Percentiles rank a stretch among this genome's conserved stretches.
phyloP scores from a whole-genome alignment of 2,888 invertebrate species.

The Drosophila suboccidentalis region DNA sequence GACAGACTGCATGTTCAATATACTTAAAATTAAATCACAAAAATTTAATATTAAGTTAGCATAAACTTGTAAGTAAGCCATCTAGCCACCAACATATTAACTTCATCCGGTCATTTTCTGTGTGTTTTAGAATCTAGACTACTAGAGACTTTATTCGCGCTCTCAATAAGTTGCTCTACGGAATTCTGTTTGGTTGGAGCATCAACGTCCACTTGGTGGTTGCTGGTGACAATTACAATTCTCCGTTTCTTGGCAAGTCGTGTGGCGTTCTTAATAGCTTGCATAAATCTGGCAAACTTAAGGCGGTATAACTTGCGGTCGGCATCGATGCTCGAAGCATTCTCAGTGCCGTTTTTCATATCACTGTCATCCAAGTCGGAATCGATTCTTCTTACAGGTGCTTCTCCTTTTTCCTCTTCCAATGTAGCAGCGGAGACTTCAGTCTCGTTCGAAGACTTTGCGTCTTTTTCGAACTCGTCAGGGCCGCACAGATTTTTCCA shows the following conservation, averaged over 20 bases:
- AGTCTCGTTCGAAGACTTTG: not conserved
- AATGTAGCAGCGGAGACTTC: not conserved
- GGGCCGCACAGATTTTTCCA: constrained; percentile 29
- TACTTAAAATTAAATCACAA: no score
- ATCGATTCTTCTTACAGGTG: not conserved
- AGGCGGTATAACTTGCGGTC: not conserved
- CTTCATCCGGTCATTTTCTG: not conserved
- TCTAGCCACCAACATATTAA: not conserved
- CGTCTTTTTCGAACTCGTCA: constrained; percentile 6
- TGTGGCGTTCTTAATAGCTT: accelerated
- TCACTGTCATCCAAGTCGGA: no score
- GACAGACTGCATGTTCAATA: no score
- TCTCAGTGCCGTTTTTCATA: not conserved
- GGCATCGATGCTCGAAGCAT: not conserved
- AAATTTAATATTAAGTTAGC: no score
- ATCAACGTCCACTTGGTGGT: constrained; percentile 27
- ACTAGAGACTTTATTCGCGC: not conserved
- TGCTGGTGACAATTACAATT: constrained; percentile 33
- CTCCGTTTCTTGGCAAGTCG: not conserved
- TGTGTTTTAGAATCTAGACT: not conserved
- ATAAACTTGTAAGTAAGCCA: not conserved
- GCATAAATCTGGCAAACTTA: constrained; percentile 31
- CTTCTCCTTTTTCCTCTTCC: not conserved
- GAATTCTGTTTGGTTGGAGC: not conserved
- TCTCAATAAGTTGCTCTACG: not conserved